Percentiles rank a stretch among this genome's conserved stretches.
Conservation (phyloP, 2,888 invertebrate genomes). For the Belgica antarctica region DNA sequence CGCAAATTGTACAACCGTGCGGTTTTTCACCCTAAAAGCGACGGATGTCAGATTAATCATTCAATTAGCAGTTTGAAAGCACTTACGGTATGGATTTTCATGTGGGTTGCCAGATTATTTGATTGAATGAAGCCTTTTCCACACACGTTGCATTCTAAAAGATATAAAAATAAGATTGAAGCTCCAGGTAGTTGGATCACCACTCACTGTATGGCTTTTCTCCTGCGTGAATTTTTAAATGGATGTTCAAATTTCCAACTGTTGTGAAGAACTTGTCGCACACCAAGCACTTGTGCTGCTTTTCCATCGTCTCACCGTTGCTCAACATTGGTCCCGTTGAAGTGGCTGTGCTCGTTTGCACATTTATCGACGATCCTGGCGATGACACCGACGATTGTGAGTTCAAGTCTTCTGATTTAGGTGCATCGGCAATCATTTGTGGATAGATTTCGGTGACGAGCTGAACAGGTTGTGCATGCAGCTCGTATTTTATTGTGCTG, state of each 20-base stretch:
- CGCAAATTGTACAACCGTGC: no score
- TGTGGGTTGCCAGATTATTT: slow-evolving; percentile 36
- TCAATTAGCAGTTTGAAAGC: neutral
- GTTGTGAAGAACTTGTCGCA: slow-evolving; percentile 40
- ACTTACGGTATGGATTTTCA: slow-evolving; percentile 40
- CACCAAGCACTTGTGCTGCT: slow-evolving; percentile 35
- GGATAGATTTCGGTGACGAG: slow-evolving; percentile 37
- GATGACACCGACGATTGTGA: slow-evolving; percentile 34
- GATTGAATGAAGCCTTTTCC: slow-evolving; percentile 38
- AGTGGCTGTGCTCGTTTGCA: neutral
- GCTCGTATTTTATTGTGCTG: slow-evolving; percentile 40
- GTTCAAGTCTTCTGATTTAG: slow-evolving; percentile 22
- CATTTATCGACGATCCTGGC: slow-evolving; percentile 10
- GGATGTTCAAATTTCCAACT: slow-evolving; percentile 33
- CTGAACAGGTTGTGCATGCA: slow-evolving; percentile 31
- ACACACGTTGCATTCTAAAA: slow-evolving; percentile 32
- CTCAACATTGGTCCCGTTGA: slow-evolving; percentile 6
- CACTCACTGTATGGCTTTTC: slow-evolving; percentile 39
- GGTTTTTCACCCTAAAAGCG: no score
- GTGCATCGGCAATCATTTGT: slow-evolving; percentile 29
- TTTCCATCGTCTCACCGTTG: slow-evolving; percentile 33
- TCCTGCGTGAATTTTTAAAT: slow-evolving; percentile 34
- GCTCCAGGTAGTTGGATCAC: neutral
- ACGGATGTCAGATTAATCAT: neutral
- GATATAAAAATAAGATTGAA: neutral